Conservation (phyloP, 2,113 vertebrate genomes). For the Columba janthina region DNA sequence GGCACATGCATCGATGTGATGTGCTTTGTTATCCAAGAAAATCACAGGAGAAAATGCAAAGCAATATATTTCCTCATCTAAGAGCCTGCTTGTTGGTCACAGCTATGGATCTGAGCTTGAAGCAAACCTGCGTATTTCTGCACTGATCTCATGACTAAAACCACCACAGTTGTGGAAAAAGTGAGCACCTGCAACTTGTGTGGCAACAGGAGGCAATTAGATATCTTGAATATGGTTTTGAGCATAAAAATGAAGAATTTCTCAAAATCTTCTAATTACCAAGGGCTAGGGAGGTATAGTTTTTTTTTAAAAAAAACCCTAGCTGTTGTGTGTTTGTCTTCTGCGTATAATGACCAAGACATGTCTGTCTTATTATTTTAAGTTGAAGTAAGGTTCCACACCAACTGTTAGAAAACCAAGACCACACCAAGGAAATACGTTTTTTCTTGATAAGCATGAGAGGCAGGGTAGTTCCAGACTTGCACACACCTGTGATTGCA, state of each 20-base stretch:
- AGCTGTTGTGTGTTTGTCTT: neutral
- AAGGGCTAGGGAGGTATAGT: neutral
- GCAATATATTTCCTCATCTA: neutral
- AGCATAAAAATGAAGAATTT: neutral
- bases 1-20: fast-evolving
- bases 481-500: neutral
- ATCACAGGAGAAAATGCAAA: neutral
- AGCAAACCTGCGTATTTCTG: neutral
- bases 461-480: neutral
- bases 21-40: neutral
- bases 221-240: neutral
- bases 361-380: neutral
- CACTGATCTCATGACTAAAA: neutral
- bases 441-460: neutral
- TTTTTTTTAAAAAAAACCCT: neutral
- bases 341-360: neutral
- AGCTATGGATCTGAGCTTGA: neutral
- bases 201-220: neutral
- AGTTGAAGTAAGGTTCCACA: neutral
- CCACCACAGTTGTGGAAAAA: neutral
- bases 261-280: neutral
- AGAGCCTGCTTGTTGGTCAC: neutral
- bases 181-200: neutral
- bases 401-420: neutral
- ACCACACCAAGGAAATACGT: neutral